Evolutionary conservation across 2,888 invertebrate genomes (phyloP), one percentile per base, ranked within the genome.

Genomic region (Diaprepes abbreviatus): DNA sequence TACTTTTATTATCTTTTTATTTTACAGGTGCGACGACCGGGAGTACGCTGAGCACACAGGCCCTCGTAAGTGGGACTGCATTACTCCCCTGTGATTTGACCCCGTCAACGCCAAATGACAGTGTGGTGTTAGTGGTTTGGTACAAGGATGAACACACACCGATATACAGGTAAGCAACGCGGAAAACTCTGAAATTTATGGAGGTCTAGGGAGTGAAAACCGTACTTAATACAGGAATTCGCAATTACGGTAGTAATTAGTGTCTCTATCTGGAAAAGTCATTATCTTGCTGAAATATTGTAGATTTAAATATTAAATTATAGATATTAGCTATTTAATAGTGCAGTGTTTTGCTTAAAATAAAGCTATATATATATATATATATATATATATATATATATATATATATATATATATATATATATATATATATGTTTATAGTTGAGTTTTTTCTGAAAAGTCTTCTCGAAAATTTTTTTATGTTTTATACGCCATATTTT

Each of bases 1-100:
- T 21, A 43, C 57, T 58, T 58, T 43, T 28, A 28, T 40, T 16
- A 28, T 35, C 17, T 45, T 48, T 63, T 66, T 17, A n/a, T 66
- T 62, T 66, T 66, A 9, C 65, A 72, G 72, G 62, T 35, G 43
- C 66, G 4, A 28, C 59, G 36, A 50, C 67, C 2, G 65, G 67
- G 52, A 36, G 48, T 14, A 48, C 45, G 12, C 19, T 57, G 19
- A 60, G 38, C 31, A 50, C 64, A 77, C 88, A 89, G 76, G 92
- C 92, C 17, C 90, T 95, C 80, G 89, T 93, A 71, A 91, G 91
- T 76, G 93, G 92, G 71, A 91, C 91, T 77, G 94, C 94, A 62
- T 89, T 91, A 78, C 88, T 96, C 76, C 94, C 95, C 33, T 96
- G 96, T 85, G 94, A 95, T 87, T 92, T 95, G 76, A 90, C 90